Evolutionary conservation across 2,113 vertebrate species (phyloP).

Genomic region (Ammospiza caudacuta): DNA sequence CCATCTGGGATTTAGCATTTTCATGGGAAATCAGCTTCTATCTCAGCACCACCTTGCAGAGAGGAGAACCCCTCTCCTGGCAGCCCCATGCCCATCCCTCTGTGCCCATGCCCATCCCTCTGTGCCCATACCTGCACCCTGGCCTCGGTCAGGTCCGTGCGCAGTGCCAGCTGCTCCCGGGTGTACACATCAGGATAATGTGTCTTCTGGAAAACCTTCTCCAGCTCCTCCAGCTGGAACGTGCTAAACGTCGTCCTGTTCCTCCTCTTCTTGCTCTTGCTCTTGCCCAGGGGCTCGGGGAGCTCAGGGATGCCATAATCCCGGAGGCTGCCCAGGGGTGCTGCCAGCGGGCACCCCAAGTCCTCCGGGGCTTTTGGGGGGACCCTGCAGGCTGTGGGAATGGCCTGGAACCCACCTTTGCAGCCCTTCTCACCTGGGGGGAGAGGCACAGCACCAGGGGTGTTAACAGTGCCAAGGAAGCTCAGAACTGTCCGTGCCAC

Average conservation of each 20-base stretch:
- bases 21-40: not conserved
- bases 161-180: conserved; percentile 89
- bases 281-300: conserved; percentile 78
- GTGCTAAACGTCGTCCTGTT: conserved; percentile 95
- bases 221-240: conserved; percentile 93
- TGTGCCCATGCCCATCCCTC: not conserved
- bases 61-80: fast-evolving
- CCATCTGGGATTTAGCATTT: not conserved
- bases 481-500: fast-evolving
- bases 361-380: conserved; percentile 71
- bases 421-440: conserved; percentile 80
- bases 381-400: conserved; percentile 75
- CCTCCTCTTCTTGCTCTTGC: conserved; percentile 90
- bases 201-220: conserved; percentile 94
- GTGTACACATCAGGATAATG: conserved; percentile 93
- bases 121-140: conserved; percentile 84
- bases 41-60: not conserved
- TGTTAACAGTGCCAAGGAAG: not conserved
- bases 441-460: not conserved
- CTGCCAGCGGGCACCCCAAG: conserved; percentile 51
- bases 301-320: conserved; percentile 78
- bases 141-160: conserved; percentile 90
- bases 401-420: conserved; percentile 77
- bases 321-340: conserved; percentile 40
- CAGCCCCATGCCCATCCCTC: fast-evolving